A percentile compares a stretch with the other conserved stretches of the same genome.
Conservation (phyloP, 2,888 invertebrate genomes). For the Harpalus rubripes region DNA sequence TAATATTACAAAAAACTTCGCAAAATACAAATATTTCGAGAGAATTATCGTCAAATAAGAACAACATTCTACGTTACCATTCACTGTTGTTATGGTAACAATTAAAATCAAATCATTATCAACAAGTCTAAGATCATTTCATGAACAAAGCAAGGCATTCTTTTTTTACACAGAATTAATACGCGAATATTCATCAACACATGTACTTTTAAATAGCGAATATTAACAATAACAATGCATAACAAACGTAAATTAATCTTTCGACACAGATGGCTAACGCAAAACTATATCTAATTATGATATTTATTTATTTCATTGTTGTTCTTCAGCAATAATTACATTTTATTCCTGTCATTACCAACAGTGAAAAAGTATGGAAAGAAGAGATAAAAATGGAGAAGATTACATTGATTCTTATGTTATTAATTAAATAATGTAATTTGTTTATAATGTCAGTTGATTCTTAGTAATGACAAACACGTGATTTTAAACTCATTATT, state of each 20-base stretch:
- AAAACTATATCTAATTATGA: not conserved
- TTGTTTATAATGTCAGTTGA: slow-evolving; percentile 38
- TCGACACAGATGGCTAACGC: not conserved
- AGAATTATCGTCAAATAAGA: not conserved
- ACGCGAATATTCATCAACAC: slow-evolving; percentile 17
- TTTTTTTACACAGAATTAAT: slow-evolving; percentile 10
- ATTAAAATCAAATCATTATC: slow-evolving; percentile 49
- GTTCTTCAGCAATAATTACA: slow-evolving; percentile 13
- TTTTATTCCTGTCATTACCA: slow-evolving; percentile 6
- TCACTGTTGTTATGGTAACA: slow-evolving; percentile 18
- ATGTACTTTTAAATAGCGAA: slow-evolving; percentile 14
- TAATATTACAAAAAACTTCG: not conserved
- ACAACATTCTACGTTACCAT: slow-evolving; percentile 9
- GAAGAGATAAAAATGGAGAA: not conserved
- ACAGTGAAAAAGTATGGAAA: not conserved
- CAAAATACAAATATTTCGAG: slow-evolving; percentile 24
- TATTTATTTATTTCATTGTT: not conserved
- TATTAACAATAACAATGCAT: not conserved
- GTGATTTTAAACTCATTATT: slow-evolving; percentile 45
- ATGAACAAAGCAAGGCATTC: slow-evolving; percentile 14
- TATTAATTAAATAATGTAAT: slow-evolving; percentile 39
- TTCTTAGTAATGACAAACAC: slow-evolving; percentile 38
- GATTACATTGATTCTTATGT: slow-evolving; percentile 32
- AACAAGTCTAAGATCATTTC: not conserved
- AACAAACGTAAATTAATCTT: not conserved